Base-by-base conservation (phyloP, 2,797 vertebrate genomes). In the Brotula barbata region DNA sequence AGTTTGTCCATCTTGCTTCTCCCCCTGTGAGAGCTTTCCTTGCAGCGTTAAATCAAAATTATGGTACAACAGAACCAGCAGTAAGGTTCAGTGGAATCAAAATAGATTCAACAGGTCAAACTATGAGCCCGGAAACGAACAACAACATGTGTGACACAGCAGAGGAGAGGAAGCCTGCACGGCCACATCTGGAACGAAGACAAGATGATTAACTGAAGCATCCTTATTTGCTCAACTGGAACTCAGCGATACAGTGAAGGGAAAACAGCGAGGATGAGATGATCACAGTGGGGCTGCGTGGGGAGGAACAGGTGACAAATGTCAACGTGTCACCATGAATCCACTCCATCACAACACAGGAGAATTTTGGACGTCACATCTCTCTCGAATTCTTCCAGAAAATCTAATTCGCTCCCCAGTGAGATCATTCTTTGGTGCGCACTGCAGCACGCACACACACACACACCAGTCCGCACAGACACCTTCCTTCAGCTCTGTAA, bases 401-500 rank as follows among this genome's bases (percentile, higher is more conserved):
- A n/a, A n/a, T n/a, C n/a, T n/a, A n/a, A n/a, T n/a, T n/a, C n/a
- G n/a, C n/a, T n/a, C n/a, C n/a, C n/a, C n/a, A n/a, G n/a, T n/a
- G n/a, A n/a, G n/a, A n/a, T n/a, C n/a, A n/a, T n/a, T n/a, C n/a
- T n/a, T n/a, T n/a, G n/a, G n/a, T n/a, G n/a, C n/a, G n/a, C 25
- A 28, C 25, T 28, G 25, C 25, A 28, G 25, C 25, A 28, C 25
- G 8, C 25, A 28, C 25, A 28, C 25, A 78, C 78, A 71, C 73
- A 55, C 70, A 57, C 65, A 68, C 55, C 76, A 78, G 67, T 78
- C 78, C 61, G 82, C 76, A 73, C 82, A 77, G 58, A 85, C 85
- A 84, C 88, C 85, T 82, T 70, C 71, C 54, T 58, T 64, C 74
- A 64, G 54, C 65, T 74, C 58, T 65, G 48, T 28, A 90, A 91